phyloP scores from a whole-genome alignment of 2,113 vertebrate species.

The Picathartes gymnocephalus region DNA sequence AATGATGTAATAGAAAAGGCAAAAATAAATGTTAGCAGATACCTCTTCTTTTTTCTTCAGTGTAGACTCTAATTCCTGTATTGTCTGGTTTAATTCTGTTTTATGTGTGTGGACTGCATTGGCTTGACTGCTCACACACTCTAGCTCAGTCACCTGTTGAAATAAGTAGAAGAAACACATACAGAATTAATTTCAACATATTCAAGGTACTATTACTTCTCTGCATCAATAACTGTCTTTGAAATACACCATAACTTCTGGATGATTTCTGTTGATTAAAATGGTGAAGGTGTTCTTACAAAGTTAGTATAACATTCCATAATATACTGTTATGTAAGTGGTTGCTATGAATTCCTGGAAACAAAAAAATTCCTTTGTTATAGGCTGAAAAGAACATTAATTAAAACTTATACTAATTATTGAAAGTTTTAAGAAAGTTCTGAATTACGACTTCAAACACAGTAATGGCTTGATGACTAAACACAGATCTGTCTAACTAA shows the following conservation, averaged over 20 bases:
- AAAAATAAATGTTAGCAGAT: slow-evolving; percentile 4
- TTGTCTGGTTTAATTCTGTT: slow-evolving; percentile 95
- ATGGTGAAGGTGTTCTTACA: neutral
- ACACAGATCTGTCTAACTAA: neutral
- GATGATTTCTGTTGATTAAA: neutral
- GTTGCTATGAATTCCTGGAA: neutral
- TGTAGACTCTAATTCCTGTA: slow-evolving; percentile 90
- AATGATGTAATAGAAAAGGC: neutral
- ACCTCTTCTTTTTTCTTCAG: slow-evolving; percentile 96
- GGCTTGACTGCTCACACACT: slow-evolving; percentile 94
- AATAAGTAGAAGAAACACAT: neutral
- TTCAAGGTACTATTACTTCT: neutral
- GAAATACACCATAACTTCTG: neutral
- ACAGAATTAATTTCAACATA: neutral
- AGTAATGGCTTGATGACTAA: neutral
- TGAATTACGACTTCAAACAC: neutral
- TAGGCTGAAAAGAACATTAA: neutral
- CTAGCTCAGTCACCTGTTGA: slow-evolving; percentile 92
- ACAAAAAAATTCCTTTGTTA: neutral
- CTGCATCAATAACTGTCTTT: neutral
- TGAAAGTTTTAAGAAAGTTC: neutral
- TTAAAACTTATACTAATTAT: neutral
- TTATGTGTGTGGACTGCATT: slow-evolving; percentile 96
- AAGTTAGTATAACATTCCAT: neutral
- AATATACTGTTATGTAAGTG: neutral